Evolutionary conservation across 2,888 invertebrate genomes (phyloP).

Genomic region (Protonemura montana): DNA sequence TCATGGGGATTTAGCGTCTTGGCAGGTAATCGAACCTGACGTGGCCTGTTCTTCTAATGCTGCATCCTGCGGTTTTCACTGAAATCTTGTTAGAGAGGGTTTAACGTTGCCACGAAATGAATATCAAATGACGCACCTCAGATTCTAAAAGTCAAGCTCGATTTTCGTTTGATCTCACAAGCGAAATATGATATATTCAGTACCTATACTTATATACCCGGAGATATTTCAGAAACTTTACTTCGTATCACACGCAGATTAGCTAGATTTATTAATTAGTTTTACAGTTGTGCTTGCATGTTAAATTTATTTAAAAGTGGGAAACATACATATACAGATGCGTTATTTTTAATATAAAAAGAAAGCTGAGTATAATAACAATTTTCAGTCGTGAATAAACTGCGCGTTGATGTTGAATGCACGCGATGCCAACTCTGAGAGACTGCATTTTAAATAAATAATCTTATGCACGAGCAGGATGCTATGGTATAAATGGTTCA

Average conservation of each 20-base stretch:
- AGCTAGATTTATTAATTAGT: background rate
- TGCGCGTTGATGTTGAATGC: background rate
- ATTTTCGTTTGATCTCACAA: background rate
- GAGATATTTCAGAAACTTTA: background rate
- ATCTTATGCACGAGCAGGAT: background rate
- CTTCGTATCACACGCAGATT: background rate
- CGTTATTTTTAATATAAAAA: background rate
- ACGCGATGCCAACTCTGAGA: background rate
- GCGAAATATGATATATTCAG: background rate
- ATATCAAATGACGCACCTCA: background rate
- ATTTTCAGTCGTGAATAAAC: background rate
- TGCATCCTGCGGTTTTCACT: background rate
- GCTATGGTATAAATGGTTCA: no score
- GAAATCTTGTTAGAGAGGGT: background rate
- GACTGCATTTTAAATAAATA: background rate
- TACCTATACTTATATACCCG: background rate
- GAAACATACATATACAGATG: background rate
- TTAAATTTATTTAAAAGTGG: background rate
- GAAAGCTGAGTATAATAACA: background rate
- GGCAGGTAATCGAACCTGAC: background rate
- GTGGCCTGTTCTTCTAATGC: background rate
- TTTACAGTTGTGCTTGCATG: background rate
- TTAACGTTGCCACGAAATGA: background rate
- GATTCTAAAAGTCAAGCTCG: background rate
- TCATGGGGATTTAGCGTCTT: background rate